phyloP scores from a whole-genome alignment of 2,797 vertebrate genomes.

The Malurus leucopterus region DNA sequence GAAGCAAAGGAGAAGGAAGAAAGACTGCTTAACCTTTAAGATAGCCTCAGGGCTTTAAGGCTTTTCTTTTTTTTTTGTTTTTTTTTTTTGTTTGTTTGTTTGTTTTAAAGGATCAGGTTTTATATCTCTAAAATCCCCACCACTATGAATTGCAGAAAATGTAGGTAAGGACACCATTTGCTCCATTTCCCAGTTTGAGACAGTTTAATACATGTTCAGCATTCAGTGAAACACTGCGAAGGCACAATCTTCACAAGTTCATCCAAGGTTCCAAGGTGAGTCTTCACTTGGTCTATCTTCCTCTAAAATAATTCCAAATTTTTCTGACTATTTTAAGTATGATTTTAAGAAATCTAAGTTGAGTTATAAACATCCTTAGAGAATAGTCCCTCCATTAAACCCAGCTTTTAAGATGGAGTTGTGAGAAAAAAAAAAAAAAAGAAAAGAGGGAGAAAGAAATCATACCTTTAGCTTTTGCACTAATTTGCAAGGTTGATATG shows the following conservation, averaged over 20 bases:
- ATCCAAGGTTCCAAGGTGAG: background rate
- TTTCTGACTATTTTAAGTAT: background rate
- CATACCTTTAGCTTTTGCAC: background rate
- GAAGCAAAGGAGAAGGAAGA: background rate
- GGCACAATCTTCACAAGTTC: background rate
- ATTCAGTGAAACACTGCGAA: background rate
- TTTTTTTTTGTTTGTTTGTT: background rate
- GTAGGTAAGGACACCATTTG: background rate
- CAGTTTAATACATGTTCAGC: background rate
- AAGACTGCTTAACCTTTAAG: background rate
- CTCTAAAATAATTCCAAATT: background rate
- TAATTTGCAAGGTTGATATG: background rate
- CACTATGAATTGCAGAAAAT: background rate
- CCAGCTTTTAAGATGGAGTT: background rate
- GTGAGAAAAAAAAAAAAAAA: background rate
- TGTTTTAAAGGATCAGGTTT: background rate
- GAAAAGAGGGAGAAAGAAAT: background rate
- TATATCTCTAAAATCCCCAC: background rate
- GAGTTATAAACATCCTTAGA: background rate
- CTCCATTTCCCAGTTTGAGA: background rate
- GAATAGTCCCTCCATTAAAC: background rate
- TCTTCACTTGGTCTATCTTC: background rate
- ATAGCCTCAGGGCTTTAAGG: background rate
- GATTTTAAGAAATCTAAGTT: background rate
- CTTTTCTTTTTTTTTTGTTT: background rate